Evolutionary conservation across 2,888 invertebrate species (phyloP), one percentile per base, ranked within the genome.

Genomic region (Cerastis leucographa): DNA sequence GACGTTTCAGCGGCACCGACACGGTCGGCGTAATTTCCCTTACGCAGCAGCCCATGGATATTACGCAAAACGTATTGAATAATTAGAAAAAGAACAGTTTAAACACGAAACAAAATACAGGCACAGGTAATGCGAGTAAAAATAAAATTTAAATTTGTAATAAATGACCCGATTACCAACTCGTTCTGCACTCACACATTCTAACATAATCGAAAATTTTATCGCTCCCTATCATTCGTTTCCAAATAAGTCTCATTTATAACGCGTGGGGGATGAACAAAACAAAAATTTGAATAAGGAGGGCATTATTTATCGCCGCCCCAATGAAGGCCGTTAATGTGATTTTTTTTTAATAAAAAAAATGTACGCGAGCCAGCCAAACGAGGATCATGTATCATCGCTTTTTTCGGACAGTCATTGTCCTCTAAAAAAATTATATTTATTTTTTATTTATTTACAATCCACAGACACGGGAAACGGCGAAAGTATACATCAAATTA

Each of bases 261-360:
- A 94, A 96, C 96, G 92, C 89, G 89, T 92, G 93, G 94, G 94
- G 95, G 95, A 93, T 94, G 94, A 96, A 96, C 96, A 96, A 96
- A 96, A 95, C 94, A 95, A 96, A 96, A 96, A 96, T 95, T 96
- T 96, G 96, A 96, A 96, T 96, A 96, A 96, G 96, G 96, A 96
- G 96, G 92, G 94, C 96, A 96, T 96, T 96, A 96, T 96, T 96
- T 96, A 96, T 96, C 95, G 93, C 96, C 95, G 96, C 95, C 96
- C 96, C 96, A 96, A 96, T 96, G 96, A 96, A 96, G 95, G 96
- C 94, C 95, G 96, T 96, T 96, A 96, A 96, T 96, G 96, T 96
- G 96, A 96, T 96, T 96, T 96, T 96, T 96, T 96, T 96, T 96
- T 95, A 94, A 94, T 95, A 95, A 95, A 96, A 96, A 96, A 94